Evolutionary conservation across 2,797 vertebrate genomes (phyloP).

Genomic region (Hippocampus kuda): DNA sequence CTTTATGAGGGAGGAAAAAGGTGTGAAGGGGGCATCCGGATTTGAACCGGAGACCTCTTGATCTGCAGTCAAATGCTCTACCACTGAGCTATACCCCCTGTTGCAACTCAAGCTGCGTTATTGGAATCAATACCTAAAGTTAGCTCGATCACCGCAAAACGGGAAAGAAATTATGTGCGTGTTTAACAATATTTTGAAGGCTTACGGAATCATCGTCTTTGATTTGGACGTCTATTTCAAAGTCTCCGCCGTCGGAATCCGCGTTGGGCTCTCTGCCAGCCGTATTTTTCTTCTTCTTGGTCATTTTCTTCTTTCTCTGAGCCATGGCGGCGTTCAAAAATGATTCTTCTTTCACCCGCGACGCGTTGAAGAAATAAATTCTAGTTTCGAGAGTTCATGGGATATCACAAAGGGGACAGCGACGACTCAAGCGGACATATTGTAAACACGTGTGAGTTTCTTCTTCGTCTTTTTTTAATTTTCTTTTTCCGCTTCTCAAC

Average conservation of each 20-base stretch:
- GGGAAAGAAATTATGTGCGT: too few species aligned
- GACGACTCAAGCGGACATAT: constrained; percentile 39
- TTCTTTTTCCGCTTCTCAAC: constrained; percentile 10
- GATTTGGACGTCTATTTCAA: constrained; percentile 60
- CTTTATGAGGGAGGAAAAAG: too few species aligned
- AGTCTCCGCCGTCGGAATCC: constrained; percentile 67
- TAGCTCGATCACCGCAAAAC: too few species aligned
- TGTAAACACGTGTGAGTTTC: constrained; percentile 58
- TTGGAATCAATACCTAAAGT: too few species aligned
- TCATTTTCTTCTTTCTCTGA: constrained; percentile 69
- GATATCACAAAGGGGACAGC: constrained; percentile 14
- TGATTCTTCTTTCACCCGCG: neutral
- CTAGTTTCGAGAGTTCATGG: neutral
- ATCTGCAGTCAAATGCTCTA: constrained; percentile 61
- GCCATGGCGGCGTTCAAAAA: constrained; percentile 55
- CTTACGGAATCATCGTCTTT: constrained; percentile 62
- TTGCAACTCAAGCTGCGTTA: too few species aligned
- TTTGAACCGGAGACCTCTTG: constrained; percentile 59
- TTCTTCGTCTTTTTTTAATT: constrained; percentile 11
- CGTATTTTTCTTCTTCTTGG: constrained; percentile 59
- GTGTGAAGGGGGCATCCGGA: constrained; percentile 45
- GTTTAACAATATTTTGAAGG: too few species aligned
- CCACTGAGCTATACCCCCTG: constrained; percentile 61
- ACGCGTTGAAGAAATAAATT: neutral
- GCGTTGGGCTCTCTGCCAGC: constrained; percentile 45